Conservation (phyloP, 2,797 vertebrate genomes). For the Amphiprion clarkii region DNA sequence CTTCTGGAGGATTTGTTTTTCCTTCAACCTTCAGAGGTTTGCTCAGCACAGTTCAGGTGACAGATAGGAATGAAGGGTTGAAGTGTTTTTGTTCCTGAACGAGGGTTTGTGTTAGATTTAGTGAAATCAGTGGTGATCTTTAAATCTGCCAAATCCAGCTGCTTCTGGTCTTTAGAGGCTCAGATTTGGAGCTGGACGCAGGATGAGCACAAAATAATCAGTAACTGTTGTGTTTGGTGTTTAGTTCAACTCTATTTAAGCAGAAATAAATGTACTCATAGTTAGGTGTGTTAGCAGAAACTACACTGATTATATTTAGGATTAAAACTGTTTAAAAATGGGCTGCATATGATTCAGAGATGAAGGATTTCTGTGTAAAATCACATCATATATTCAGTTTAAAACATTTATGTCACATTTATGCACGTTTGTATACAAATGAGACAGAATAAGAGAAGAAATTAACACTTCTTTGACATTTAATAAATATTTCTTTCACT, state of each 20-base stretch:
- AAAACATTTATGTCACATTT: constrained; percentile 20
- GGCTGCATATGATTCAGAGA: not conserved
- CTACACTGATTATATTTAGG: not conserved
- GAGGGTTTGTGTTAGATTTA: constrained; percentile 49
- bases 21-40: constrained; percentile 4
- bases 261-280: constrained; percentile 7
- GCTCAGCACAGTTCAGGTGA: constrained; percentile 15
- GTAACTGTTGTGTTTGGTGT: not conserved
- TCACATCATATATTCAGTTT: not conserved
- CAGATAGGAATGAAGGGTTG: constrained; percentile 17
- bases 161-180: constrained; percentile 12
- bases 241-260: constrained; percentile 17
- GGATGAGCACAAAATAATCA: not conserved
- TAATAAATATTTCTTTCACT: constrained; percentile 48
- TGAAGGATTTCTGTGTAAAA: not conserved
- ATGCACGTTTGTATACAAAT: constrained; percentile 40
- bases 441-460: constrained; percentile 61
- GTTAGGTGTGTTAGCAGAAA: not conserved
- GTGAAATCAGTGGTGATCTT: not conserved
- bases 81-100: constrained; percentile 15
- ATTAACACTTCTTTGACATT: constrained; percentile 33
- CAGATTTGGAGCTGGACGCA: not conserved
- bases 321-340: not conserved
- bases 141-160: constrained; percentile 12
- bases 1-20: no score